Evolutionary conservation across 2,113 vertebrate genomes (phyloP).

Genomic region (Dromiciops gliroides): DNA sequence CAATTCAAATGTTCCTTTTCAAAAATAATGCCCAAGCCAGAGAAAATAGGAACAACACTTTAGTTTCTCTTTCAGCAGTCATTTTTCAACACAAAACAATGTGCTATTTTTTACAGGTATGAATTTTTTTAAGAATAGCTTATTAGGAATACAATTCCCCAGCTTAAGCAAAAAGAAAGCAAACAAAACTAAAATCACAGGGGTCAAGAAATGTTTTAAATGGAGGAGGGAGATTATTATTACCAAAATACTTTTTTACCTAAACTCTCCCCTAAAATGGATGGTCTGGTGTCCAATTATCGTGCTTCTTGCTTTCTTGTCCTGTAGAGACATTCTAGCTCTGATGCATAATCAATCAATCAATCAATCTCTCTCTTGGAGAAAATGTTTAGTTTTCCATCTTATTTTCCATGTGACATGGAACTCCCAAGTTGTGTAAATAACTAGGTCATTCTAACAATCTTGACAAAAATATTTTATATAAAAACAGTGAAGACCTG

Average conservation of each 20-base stretch:
- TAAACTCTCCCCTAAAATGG: not conserved
- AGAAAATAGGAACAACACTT: not conserved
- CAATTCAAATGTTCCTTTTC: not conserved
- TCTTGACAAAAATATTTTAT: not conserved
- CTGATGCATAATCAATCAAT: no score
- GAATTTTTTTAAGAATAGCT: not conserved
- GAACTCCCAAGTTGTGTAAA: not conserved
- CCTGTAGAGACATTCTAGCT: not conserved
- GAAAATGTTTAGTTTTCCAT: not conserved
- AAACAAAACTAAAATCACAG: not conserved
- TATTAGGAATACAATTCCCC: not conserved
- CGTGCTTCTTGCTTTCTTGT: not conserved
- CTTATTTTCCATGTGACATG: not conserved
- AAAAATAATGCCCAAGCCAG: not conserved
- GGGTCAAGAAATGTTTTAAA: not conserved
- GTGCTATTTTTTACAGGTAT: conserved; percentile 9
- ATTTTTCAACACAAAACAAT: conserved; percentile 22
- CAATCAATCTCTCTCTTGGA: not conserved
- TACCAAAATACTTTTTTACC: not conserved
- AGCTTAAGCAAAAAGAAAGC: not conserved
- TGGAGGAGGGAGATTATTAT: not conserved
- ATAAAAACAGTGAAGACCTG: not conserved
- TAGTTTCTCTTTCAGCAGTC: conserved; percentile 16
- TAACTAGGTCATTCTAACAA: not conserved
- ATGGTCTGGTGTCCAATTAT: not conserved